Evolutionary conservation across 2,797 vertebrate species (phyloP), one percentile per base, ranked within the genome.

Genomic region (Danio aesculapii): DNA sequence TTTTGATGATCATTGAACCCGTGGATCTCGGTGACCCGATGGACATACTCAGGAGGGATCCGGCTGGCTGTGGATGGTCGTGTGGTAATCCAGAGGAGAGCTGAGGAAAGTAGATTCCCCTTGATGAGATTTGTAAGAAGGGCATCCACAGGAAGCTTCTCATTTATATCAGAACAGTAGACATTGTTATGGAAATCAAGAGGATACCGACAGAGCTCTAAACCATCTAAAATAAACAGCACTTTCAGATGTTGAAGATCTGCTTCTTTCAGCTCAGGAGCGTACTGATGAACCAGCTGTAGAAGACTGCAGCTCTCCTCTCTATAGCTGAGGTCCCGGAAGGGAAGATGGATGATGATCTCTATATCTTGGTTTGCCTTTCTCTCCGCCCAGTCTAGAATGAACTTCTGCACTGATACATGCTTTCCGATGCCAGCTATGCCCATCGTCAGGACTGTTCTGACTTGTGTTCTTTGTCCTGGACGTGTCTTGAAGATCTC

Each of bases 11-110:
- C 21, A 12, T 8, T 74, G 5, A 83, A 77, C 0, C 84, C 84
- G 73, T 13, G 12, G 8, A 85, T 79, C 17, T 85, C 84, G 6
- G 81, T 85, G 17, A 81, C 58, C 8, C 69, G 46, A 8, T 85
- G 74, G 43, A 85, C 30, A 19, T 1, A 83, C 30, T 85, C 50
- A 30, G 78, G 46, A 13, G 78, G 81, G 21, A 83, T 81, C 39
- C 72, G 63, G 77, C 39, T 64, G 63, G 81, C 73, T n/a, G 75
- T 62, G 9, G 75, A 76, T 49, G 82, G 84, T 13, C 71, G 61
- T 67, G 84, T 81, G 1, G 84, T 86, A 68, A 86, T 86, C 84
- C 79, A 86, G 19, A 86, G 47, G 8, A 78, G 66, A 70, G 82
- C 66, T 8, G 2, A 69, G 17, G 75, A 47, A 19, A 86, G 47